A percentile compares a stretch with the other conserved stretches of the same genome.
Evolutionary conservation across 2,888 invertebrate genomes (phyloP).

Genomic region (Drosophila subsilvestris): DNA sequence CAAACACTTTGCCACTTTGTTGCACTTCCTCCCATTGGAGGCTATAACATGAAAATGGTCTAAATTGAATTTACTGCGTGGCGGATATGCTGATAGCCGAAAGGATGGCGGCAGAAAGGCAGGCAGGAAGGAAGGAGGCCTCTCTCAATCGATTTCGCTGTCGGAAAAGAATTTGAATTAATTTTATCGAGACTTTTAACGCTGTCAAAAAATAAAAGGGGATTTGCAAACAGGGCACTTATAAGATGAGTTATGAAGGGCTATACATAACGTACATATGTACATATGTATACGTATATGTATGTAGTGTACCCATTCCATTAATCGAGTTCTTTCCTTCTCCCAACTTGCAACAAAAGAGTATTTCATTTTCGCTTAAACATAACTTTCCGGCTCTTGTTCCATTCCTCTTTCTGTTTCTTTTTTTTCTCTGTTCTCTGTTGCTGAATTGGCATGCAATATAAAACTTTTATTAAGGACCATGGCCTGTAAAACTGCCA

Average conservation of each 20-base stretch:
- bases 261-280: no score
- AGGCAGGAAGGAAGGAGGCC: neutral
- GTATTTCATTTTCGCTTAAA: slow-evolving; percentile 6
- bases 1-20: slow-evolving; percentile 40
- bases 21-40: slow-evolving; percentile 21
- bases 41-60: slow-evolving; percentile 38
- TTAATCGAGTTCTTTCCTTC: neutral
- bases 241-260: neutral
- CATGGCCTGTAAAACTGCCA: slow-evolving; percentile 42
- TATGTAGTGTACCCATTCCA: neutral
- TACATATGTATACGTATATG: no score
- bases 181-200: slow-evolving; percentile 5
- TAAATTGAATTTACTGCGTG: slow-evolving; percentile 44
- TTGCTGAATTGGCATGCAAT: slow-evolving; percentile 55
- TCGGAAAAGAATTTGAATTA: slow-evolving; percentile 6
- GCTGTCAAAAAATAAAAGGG: neutral
- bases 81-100: slow-evolving; percentile 24
- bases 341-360: slow-evolving; percentile 2
- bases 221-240: neutral
- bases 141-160: slow-evolving; percentile 24
- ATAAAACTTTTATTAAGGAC: slow-evolving; percentile 55
- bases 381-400: neutral
- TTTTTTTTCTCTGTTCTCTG: slow-evolving; percentile 11
- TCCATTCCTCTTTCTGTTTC: neutral
- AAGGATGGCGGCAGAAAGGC: neutral